Conservation (phyloP, 2,797 vertebrate species). For the Pelochelys cantorii region DNA sequence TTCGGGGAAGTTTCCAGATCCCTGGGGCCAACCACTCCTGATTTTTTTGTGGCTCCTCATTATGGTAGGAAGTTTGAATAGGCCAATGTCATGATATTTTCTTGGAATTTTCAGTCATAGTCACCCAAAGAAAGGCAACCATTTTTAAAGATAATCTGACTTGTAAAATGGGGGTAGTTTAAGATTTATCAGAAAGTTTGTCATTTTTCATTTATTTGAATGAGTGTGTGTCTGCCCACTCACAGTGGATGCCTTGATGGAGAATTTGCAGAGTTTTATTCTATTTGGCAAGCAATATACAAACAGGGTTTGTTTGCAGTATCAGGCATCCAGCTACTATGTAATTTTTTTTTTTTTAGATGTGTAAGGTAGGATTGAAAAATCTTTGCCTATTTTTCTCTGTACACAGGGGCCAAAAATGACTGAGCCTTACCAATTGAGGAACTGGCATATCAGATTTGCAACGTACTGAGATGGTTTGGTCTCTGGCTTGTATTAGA, state of each 20-base stretch:
- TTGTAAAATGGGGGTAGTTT: neutral
- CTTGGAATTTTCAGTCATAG: neutral
- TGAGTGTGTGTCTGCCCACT: neutral
- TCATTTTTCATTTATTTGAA: neutral
- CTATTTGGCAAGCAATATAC: neutral
- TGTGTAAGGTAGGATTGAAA: neutral
- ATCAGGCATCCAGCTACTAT: neutral
- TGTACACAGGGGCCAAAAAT: neutral
- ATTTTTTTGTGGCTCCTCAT: neutral
- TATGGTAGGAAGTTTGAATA: neutral
- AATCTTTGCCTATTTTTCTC: neutral
- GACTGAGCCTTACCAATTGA: neutral
- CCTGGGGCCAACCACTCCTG: neutral
- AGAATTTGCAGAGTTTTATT: neutral
- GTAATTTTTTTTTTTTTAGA: neutral
- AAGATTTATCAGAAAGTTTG: neutral
- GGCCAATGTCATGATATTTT: neutral
- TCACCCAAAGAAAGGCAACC: neutral
- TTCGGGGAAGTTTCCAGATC: neutral
- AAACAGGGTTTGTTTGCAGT: neutral
- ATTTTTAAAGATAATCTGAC: neutral
- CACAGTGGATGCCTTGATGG: neutral
- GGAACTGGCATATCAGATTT: neutral
- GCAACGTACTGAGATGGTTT: neutral
- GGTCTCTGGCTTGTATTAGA: neutral